Conservation (phyloP, 2,113 vertebrate genomes). For the Rattus rattus region DNA sequence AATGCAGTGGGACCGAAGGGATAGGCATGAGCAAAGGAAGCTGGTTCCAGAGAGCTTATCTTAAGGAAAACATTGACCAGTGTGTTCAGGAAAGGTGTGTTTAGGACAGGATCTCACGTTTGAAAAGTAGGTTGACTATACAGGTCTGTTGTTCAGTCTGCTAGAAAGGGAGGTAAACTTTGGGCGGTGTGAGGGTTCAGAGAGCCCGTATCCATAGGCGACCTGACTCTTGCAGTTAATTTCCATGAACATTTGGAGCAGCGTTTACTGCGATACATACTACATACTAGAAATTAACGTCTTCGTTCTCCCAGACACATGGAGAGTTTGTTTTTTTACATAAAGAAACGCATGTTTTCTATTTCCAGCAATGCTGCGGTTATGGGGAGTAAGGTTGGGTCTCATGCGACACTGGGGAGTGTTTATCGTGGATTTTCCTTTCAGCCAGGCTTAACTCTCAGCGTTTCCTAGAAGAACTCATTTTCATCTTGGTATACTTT, state of each 20-base stretch:
- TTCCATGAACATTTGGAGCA: not conserved
- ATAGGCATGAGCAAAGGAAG: not conserved
- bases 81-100: not conserved
- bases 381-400: not conserved
- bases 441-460: not conserved
- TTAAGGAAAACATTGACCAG: not conserved
- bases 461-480: constrained; percentile 42
- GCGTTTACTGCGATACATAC: not conserved
- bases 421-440: not conserved
- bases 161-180: not conserved
- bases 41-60: not conserved
- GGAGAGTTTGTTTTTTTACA: not conserved
- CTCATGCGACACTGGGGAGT: not conserved
- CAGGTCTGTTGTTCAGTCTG: not conserved
- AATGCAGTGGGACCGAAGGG: not conserved
- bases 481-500: constrained; percentile 38
- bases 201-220: not conserved
- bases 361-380: not conserved
- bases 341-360: not conserved
- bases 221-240: not conserved
- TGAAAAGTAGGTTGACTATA: not conserved
- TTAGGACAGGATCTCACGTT: not conserved
- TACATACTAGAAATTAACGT: not conserved
- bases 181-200: not conserved
- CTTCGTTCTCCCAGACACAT: not conserved